phyloP scores from a whole-genome alignment of 2,888 invertebrate genomes.

The Oithona nana region DNA sequence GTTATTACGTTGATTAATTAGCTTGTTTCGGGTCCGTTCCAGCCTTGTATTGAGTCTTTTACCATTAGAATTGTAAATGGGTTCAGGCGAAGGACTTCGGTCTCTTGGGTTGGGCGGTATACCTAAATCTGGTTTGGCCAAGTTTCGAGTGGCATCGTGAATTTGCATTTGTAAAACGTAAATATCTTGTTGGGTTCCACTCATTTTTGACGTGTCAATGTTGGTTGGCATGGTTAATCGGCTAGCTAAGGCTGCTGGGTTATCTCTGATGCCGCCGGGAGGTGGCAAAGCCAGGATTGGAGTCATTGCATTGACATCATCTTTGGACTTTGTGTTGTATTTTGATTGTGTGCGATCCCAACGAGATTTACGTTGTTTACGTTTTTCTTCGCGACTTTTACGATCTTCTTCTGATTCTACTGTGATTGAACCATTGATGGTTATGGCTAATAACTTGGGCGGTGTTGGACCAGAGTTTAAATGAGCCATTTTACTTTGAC shows the following conservation, averaged over 20 bases:
- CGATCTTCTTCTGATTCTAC: constrained; percentile 10
- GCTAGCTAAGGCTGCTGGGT: neutral
- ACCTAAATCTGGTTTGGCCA: constrained; percentile 3
- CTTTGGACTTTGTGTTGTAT: neutral
- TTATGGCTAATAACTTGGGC: constrained; percentile 2
- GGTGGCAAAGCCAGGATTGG: neutral
- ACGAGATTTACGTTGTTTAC: neutral
- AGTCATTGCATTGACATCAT: neutral
- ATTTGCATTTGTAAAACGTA: constrained; percentile 10
- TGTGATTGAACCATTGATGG: constrained; percentile 2
- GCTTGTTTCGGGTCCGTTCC: neutral
- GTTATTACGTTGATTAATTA: constrained; percentile 3
- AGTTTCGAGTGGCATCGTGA: neutral
- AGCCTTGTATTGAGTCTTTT: neutral
- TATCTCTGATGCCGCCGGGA: neutral
- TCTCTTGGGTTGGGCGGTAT: constrained; percentile 11
- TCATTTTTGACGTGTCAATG: neutral
- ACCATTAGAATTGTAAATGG: constrained; percentile 8
- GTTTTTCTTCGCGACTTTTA: neutral
- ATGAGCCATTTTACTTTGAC: too few species aligned
- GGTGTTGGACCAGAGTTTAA: neutral
- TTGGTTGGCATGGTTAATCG: neutral
- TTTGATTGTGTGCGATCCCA: neutral
- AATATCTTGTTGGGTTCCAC: constrained; percentile 2
- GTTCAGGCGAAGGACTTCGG: constrained; percentile 4